These are phyloP conservation scores for Papilio machaon DNA, from an alignment of 1,140 invertebrate species.

Conservation along the genomic window DNA sequence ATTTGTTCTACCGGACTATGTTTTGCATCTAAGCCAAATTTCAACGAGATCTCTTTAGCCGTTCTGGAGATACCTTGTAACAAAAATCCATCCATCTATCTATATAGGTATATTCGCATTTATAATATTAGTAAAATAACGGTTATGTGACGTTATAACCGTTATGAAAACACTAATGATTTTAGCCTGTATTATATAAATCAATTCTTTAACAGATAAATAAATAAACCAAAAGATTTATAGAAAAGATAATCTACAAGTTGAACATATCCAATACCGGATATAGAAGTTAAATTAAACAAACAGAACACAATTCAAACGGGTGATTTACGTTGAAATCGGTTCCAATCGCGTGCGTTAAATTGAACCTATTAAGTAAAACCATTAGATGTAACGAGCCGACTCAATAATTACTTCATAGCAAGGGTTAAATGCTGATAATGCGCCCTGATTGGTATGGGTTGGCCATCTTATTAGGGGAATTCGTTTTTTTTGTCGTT, in stretches of 20 bases:
- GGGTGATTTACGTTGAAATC: slow-evolving; percentile 30
- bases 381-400: slow-evolving; percentile 37
- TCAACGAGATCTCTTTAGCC: too few relatives aligned
- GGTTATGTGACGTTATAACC: too few relatives aligned
- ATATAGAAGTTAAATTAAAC: slow-evolving; percentile 23
- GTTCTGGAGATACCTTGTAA: too few relatives aligned
- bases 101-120: too few relatives aligned
- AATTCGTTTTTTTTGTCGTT: slow-evolving; percentile 18
- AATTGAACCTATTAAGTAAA: slow-evolving; percentile 36
- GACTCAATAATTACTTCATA: slow-evolving; percentile 29
- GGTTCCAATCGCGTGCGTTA: slow-evolving; percentile 35
- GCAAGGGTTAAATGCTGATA: slow-evolving; percentile 36
- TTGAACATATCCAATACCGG: neutral
- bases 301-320: slow-evolving; percentile 19
- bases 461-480: slow-evolving; percentile 32
- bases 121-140: too few relatives aligned
- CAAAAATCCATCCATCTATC: too few relatives aligned
- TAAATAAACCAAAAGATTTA: neutral
- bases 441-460: slow-evolving; percentile 32
- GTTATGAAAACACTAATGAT: too few relatives aligned
- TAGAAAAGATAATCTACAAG: slow-evolving; percentile 4
- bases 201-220: too few relatives aligned
- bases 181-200: too few relatives aligned
- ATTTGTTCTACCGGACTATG: too few relatives aligned
- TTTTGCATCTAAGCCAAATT: too few relatives aligned